phyloP scores from a whole-genome alignment of 2,113 vertebrate genomes.

The Perca fluviatilis region DNA sequence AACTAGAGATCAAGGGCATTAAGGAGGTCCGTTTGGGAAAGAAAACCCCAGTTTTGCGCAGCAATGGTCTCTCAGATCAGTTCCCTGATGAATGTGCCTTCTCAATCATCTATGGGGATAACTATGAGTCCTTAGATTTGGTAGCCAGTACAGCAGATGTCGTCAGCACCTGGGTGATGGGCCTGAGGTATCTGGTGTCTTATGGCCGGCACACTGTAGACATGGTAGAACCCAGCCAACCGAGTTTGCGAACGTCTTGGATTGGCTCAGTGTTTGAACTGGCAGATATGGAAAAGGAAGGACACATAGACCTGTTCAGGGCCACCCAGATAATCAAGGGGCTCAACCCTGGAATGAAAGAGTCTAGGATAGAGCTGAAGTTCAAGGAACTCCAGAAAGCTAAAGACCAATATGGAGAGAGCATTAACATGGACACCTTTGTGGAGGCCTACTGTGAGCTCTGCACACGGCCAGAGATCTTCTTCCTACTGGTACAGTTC shows the following conservation, averaged over 20 bases:
- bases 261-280: slow-evolving; percentile 91
- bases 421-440: slow-evolving; percentile 89
- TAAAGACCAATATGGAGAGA: slow-evolving; percentile 84
- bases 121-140: slow-evolving; percentile 93
- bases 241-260: slow-evolving; percentile 91
- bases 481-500: slow-evolving; percentile 93
- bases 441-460: slow-evolving; percentile 92
- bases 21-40: slow-evolving; percentile 94
- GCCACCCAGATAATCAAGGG: slow-evolving; percentile 93
- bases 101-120: slow-evolving; percentile 95
- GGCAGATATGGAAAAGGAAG: slow-evolving; percentile 87
- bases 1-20: slow-evolving; percentile 93
- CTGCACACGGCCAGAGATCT: slow-evolving; percentile 94
- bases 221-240: slow-evolving; percentile 84
- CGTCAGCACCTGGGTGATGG: slow-evolving; percentile 96
- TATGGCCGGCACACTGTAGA: slow-evolving; percentile 90
- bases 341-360: slow-evolving; percentile 93
- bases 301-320: slow-evolving; percentile 87
- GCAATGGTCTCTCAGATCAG: slow-evolving; percentile 93
- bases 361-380: slow-evolving; percentile 90
- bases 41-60: slow-evolving; percentile 92
- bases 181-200: slow-evolving; percentile 91
- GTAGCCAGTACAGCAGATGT: slow-evolving; percentile 91
- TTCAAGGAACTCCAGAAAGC: slow-evolving; percentile 94
- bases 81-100: slow-evolving; percentile 94